Percentiles rank a stretch among this genome's conserved stretches.
Evolutionary conservation across 2,113 vertebrate genomes (phyloP).

Genomic region (Cepphus grylle): DNA sequence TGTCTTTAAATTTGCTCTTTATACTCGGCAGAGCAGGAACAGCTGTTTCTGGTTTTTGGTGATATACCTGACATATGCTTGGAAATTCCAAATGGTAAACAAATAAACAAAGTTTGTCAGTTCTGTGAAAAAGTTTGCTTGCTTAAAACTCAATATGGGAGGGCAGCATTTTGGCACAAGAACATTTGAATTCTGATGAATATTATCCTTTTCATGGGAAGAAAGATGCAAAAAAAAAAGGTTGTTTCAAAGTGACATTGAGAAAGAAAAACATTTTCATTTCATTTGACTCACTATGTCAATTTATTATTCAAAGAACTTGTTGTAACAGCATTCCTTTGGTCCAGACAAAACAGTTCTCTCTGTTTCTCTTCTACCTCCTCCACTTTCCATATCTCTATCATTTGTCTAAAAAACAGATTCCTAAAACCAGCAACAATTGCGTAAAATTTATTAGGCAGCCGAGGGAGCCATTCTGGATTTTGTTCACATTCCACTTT

Average conservation of each 20-base stretch:
- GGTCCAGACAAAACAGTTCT: constrained; percentile 27
- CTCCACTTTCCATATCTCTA: background rate
- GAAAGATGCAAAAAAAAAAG: background rate
- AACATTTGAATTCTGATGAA: background rate
- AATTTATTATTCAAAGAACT: constrained; percentile 6
- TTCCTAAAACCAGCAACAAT: background rate
- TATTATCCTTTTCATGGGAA: background rate
- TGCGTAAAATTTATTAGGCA: background rate
- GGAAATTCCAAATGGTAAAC: background rate
- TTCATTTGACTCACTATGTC: background rate
- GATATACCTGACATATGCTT: background rate
- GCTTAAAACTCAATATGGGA: background rate
- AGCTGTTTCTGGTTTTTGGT: background rate
- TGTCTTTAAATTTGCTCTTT: background rate
- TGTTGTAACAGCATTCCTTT: background rate
- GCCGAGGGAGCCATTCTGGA: background rate
- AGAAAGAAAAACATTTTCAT: constrained; percentile 18
- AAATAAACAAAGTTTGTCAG: background rate
- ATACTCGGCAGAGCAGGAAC: background rate
- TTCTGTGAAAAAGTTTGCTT: background rate
- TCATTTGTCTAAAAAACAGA: background rate
- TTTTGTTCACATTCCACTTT: constrained; percentile 1
- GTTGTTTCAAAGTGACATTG: background rate
- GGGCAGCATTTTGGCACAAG: background rate
- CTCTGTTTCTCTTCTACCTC: constrained; percentile 9